Base-by-base conservation (phyloP, 2,888 invertebrate species). In the Lordiphosa andalusiaca region DNA sequence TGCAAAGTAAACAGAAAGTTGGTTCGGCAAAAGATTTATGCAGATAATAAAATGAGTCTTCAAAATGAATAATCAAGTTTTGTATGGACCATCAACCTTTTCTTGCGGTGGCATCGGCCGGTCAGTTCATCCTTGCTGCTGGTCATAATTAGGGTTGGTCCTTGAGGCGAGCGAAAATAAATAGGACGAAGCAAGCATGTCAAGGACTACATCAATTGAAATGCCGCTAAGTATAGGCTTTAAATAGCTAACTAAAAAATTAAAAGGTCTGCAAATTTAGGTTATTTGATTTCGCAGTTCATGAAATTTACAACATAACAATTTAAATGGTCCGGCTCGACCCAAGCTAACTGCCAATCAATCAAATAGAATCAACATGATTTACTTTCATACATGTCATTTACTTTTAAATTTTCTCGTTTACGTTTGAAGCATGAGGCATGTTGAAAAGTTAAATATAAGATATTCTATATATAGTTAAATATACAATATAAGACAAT, bases 21-120 rank as follows among this genome's bases (percentile, higher is more conserved):
- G 63, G 68, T 35, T 69, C 69, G 69, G 67, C 63, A 60, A 73
- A 73, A 75, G 76, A 83, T 72, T 83, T 83, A 77, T 83, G 67
- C 77, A 75, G 80, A 83, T 77, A 77, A 83, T 80, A 75, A 72
- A 75, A 77, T 72, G 83, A 83, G 73, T 75, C 75, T 70, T 78
- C 75, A 72, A 72, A 82, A 82, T 78, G 75, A 72, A 73, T 73
- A 77, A 72, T 82, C 66, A 74, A 82, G 72, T 77, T 72, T 70
- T 59, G 51, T 52, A 42, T 51, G 25, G 25, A 30, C 30, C 30
- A 30, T 9, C 47, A 44, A 49, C 42, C 66, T 39, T 51, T 39
- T 49, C 35, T 37, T 36, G 33, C 13, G 33, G 30, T 7, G 21
- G 48, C 30, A 40, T 0, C 13, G 7, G 44, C 37, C 13, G 10